These are phyloP conservation scores for Nysson spinosus DNA, from an alignment of 2,888 invertebrate species.

Conservation along the genomic window DNA sequence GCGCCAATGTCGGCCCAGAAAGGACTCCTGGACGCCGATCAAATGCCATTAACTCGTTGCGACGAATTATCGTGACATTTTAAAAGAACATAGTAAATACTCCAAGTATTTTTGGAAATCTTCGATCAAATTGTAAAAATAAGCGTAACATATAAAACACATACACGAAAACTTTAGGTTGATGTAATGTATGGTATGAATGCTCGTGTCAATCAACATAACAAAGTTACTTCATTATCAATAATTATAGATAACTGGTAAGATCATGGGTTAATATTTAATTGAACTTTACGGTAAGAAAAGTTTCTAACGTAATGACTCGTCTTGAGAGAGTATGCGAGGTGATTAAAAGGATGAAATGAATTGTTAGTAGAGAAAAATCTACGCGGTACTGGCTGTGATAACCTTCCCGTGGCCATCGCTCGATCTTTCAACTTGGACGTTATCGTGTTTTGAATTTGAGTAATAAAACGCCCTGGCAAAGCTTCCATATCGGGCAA, in stretches of 20 bases:
- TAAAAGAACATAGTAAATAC: too few species aligned
- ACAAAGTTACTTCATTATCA: constrained; percentile 18
- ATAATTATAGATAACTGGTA: constrained; percentile 31
- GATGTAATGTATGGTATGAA: too few species aligned
- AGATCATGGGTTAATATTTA: background rate
- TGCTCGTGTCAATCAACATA: too few species aligned
- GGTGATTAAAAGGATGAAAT: constrained; percentile 39
- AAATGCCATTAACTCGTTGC: too few species aligned
- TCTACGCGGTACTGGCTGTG: constrained; percentile 14
- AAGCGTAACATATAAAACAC: too few species aligned
- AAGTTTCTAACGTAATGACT: background rate
- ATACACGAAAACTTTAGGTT: too few species aligned
- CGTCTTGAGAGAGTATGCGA: background rate
- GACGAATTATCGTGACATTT: too few species aligned
- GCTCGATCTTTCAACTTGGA: constrained; percentile 43
- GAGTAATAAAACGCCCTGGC: constrained; percentile 25
- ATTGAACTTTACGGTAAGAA: constrained; percentile 29
- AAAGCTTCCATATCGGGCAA: constrained; percentile 24
- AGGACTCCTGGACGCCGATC: too few species aligned
- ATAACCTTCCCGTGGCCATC: constrained; percentile 51
- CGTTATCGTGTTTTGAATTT: constrained; percentile 42
- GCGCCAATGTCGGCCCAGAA: constrained; percentile 4
- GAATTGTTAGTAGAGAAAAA: constrained; percentile 22
- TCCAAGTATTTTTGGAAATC: too few species aligned
- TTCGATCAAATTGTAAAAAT: too few species aligned